These are phyloP conservation scores for Drosophila prosaltans DNA, from an alignment of 1,140 invertebrate species.

Conservation along the genomic window DNA sequence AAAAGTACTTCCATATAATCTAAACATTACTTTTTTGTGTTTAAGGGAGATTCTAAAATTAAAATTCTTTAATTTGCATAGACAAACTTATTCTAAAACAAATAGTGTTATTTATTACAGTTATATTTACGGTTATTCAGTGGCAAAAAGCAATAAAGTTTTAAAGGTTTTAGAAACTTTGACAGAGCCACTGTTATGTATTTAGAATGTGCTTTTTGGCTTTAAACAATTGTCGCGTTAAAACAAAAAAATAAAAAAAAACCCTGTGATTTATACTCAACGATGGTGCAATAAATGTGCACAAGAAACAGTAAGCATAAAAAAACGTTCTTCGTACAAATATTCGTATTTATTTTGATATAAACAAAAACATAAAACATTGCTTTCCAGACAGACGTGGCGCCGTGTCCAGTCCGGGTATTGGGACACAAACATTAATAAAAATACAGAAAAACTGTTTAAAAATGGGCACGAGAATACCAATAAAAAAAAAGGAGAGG, in stretches of 20 bases:
- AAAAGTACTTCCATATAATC: too few relatives aligned
- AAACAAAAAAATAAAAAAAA: conserved; percentile 39
- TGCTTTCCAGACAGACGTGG: conserved; percentile 28
- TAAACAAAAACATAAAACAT: conserved; percentile 38
- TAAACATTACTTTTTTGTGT: too few relatives aligned
- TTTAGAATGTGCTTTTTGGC: background rate
- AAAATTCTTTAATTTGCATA: too few relatives aligned
- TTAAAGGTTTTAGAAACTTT: too few relatives aligned
- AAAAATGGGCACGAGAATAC: background rate
- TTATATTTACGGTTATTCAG: too few relatives aligned
- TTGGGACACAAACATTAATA: conserved; percentile 43
- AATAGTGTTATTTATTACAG: too few relatives aligned
- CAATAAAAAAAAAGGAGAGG: background rate
- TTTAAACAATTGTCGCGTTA: background rate
- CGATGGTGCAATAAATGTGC: conserved; percentile 32
- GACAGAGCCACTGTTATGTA: background rate
- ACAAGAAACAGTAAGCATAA: conserved; percentile 19
- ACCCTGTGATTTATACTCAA: conserved; percentile 50
- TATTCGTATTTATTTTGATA: conserved; percentile 38
- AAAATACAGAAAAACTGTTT: conserved; percentile 21
- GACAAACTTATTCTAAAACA: too few relatives aligned
- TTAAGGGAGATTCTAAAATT: too few relatives aligned
- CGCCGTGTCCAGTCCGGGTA: conserved; percentile 23
- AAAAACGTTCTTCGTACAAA: conserved; percentile 25
- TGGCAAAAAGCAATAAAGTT: too few relatives aligned